Evolutionary conservation across 2,797 vertebrate species (phyloP), one percentile per base, ranked within the genome.

Genomic region (Lepidocolaptes lacrymiger): DNA sequence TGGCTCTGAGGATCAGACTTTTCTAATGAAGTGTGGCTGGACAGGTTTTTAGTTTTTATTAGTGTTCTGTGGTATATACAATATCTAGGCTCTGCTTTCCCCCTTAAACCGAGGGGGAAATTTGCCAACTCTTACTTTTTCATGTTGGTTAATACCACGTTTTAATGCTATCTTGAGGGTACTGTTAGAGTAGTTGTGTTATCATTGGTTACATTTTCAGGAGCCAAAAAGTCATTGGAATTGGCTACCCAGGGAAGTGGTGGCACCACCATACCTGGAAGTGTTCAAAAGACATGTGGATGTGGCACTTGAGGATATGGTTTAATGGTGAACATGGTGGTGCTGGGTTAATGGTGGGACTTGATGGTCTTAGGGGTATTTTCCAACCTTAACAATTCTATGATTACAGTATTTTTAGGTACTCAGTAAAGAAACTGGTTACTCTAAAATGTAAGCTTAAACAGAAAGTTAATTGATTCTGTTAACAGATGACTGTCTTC

Each of bases 251-350:
- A 48, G 34, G 9, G 34, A 43, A 28, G 32, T 6, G 20, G 7
- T 48, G 67, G 27, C 46, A 36, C 59, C 67, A 48, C 39, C 34
- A 43, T 26, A 15, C 34, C 58, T 73, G 54, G 34, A 67, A n/a
- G 8, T 12, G 46, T 48, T 67, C 30, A 55, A 7, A 61, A n/a
- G 26, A 5, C 1, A 0, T 27, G n/a, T 58, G 51, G 19, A 13
- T 46, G 58, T 77, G 58, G 51, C n/a, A 27, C 6, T 27, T 74
- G 62, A 18, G 22, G 4, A 1, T 68, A 4, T 21, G 32, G 41
- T 55, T 82, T 43, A 23, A 8, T 59, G 52, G 15, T 64, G 59
- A 66, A 5, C 15, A 9, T 3, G 3, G 18, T 66, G 26, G 22
- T 78, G 30, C 59, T 73, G 67, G 7, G 22, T 66, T 72, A 41